Evolutionary conservation across 2,797 vertebrate species (phyloP).

Genomic region (Chanos chanos): DNA sequence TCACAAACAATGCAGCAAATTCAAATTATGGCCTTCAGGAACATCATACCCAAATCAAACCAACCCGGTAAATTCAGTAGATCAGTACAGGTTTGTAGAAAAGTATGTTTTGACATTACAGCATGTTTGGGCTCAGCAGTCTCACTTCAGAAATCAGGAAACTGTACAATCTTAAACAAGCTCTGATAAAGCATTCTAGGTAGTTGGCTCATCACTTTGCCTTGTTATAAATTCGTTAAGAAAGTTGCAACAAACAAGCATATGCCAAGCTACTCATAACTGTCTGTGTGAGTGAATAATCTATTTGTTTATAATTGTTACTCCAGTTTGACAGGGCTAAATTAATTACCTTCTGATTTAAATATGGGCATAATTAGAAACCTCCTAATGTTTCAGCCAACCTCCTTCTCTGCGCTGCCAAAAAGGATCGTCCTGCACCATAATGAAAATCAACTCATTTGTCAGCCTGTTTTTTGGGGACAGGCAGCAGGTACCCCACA

Average conservation of each 20-base stretch:
- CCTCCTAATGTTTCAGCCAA: conserved; percentile 26
- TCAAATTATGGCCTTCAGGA: no score
- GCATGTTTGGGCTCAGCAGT: no score
- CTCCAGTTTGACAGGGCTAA: conserved; percentile 35
- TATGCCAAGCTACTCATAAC: conserved; percentile 15
- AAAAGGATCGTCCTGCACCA: conserved; percentile 20
- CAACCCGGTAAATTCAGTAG: no score
- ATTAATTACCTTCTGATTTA: conserved; percentile 39
- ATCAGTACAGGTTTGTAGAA: no score
- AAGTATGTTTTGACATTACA: no score
- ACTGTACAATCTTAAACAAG: no score
- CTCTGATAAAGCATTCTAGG: conserved; percentile 1
- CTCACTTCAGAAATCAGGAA: no score
- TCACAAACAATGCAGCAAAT: no score
- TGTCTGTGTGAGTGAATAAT: conserved; percentile 17
- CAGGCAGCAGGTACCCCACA: background rate
- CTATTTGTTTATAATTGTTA: conserved; percentile 34
- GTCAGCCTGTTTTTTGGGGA: conserved; percentile 22
- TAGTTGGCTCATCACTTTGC: conserved; percentile 1
- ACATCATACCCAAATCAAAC: no score
- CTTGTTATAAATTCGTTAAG: conserved; percentile 32
- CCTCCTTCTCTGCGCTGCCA: conserved; percentile 5
- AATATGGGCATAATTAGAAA: conserved; percentile 40
- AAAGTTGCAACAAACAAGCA: conserved; percentile 7
- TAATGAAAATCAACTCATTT: conserved; percentile 44